Base-by-base conservation (phyloP, 2,113 vertebrate genomes). In the Pristiophorus japonicus region DNA sequence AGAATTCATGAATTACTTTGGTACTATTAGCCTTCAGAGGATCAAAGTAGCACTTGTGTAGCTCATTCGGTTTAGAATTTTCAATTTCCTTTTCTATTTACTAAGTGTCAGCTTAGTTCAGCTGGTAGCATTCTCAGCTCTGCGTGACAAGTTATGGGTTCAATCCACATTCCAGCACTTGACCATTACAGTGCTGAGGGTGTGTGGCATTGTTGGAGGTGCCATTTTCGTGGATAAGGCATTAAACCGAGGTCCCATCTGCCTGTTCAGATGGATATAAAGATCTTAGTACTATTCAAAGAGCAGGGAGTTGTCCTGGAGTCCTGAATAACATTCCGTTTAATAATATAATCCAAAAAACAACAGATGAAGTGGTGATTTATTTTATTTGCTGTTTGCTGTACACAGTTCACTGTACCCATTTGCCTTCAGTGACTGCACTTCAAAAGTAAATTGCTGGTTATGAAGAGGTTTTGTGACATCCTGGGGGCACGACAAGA, bases 41-140 rank as follows among this genome's bases (percentile, higher is more conserved):
- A 81, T 81, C 78, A 81, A 81, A 45, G 38, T 38, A 45, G 42
- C 38, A 81, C 78, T 81, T 81, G 38, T 42, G 38, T 42, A 81
- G 78, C 38, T 81, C 38, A 81, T 81, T 81, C 42, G n/a, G 78
- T 81, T 81, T 81, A 81, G 78, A 81, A 81, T 81, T 81, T 81
- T 45, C 78, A 81, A 81, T 81, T 81, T 81, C 38, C 38, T 81
- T 81, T 81, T 81, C 78, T 81, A 20, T 81, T 81, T 81, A 42
- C 78, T 81, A 81, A 81, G 38, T 73, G 70, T 73, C 70, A 73
- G 70, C 27, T 73, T 73, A 73, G 70, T 20, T 81, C 38, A 81
- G 78, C 78, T 6, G 5, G 78, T 81, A 81, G 70, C 70, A 34
- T 73, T 73, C 18, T 81, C 38, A 42, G 38, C 78, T 81, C 78